phyloP scores from a whole-genome alignment of 2,888 invertebrate species.

The Yponomeuta plumbellus region DNA sequence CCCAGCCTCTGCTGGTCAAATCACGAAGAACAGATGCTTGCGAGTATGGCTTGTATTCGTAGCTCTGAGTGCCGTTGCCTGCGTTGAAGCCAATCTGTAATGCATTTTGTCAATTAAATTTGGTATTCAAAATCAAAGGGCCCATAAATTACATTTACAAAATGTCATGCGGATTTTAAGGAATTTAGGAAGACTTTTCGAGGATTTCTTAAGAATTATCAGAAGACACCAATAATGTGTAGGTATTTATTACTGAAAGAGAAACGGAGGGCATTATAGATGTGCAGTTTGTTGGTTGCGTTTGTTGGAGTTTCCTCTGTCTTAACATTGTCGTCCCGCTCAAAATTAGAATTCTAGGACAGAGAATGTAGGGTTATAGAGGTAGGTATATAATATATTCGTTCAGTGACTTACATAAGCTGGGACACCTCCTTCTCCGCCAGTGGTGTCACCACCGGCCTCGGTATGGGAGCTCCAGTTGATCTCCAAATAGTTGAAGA shows the following conservation, averaged over 20 bases:
- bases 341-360: no score
- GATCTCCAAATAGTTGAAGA: conserved; percentile 94
- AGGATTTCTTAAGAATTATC: no score
- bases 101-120: background rate
- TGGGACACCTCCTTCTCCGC: conserved; percentile 90
- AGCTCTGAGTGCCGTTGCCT: conserved; percentile 93
- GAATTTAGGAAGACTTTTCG: no score
- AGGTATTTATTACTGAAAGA: no score
- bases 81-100: conserved; percentile 95
- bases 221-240: no score
- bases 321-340: no score
- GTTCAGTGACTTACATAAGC: conserved; percentile 83
- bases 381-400: conserved; percentile 5
- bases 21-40: conserved; percentile 90
- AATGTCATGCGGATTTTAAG: no score
- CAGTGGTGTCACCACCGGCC: conserved; percentile 91
- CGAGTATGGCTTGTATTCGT: conserved; percentile 93
- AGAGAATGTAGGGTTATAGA: background rate
- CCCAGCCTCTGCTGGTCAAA: conserved; percentile 89
- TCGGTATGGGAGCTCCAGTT: conserved; percentile 95
- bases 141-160: no score
- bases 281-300: no score
- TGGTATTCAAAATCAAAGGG: background rate
- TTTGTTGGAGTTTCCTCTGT: no score
- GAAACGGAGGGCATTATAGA: no score